phyloP scores from a whole-genome alignment of 2,797 vertebrate genomes.

The Enoplosus armatus region DNA sequence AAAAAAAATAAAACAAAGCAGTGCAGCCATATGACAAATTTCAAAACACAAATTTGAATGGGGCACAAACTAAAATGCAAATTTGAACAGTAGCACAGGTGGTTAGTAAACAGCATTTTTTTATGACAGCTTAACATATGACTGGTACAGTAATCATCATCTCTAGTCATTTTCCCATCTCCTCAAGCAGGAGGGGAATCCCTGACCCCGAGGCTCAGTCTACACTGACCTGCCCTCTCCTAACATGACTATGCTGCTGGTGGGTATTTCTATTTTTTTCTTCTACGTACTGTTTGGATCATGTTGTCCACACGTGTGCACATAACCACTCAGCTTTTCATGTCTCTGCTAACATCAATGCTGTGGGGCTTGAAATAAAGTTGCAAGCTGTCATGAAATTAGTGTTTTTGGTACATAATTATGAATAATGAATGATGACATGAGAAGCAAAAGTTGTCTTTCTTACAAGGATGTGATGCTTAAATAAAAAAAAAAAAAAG shows the following conservation, averaged over 20 bases:
- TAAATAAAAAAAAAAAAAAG: too few relatives aligned
- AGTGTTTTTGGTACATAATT: background rate
- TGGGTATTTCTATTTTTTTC: background rate
- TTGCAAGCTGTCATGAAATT: background rate
- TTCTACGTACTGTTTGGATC: background rate
- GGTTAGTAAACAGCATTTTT: background rate
- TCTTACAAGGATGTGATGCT: background rate
- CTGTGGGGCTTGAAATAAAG: background rate
- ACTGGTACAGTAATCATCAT: background rate
- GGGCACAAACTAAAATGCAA: background rate
- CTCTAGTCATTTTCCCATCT: background rate
- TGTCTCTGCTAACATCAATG: background rate
- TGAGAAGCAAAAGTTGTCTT: background rate
- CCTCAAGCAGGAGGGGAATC: slow-evolving; percentile 16
- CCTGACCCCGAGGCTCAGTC: slow-evolving; percentile 6
- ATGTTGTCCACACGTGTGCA: background rate
- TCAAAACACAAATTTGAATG: background rate
- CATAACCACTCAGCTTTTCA: background rate
- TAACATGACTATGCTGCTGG: background rate
- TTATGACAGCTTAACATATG: background rate
- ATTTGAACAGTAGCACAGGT: background rate
- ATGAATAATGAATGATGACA: background rate
- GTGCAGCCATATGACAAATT: background rate
- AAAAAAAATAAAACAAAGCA: background rate
- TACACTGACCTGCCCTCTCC: background rate